These are phyloP conservation scores for Styela plicata DNA, from an alignment of 23 tunicate species.

Conservation along the genomic window DNA sequence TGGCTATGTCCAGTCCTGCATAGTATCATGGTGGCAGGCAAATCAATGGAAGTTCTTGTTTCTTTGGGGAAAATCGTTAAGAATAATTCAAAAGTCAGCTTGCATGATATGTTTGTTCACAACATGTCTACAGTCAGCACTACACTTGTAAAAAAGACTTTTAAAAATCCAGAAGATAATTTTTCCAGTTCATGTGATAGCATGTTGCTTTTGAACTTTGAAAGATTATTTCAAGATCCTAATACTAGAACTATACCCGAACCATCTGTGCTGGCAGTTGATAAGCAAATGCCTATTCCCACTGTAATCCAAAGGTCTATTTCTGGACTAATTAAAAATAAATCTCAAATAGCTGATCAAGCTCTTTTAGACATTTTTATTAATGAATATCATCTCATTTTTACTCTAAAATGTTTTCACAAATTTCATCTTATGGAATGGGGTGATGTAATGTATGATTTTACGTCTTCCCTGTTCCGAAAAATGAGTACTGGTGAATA, in stretches of 20 bases:
- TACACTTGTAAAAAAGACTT: not conserved
- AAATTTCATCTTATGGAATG: slow-evolving; percentile 81
- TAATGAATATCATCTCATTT: not conserved
- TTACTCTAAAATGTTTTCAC: slow-evolving; percentile 38
- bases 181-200: not conserved
- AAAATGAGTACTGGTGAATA: slow-evolving; percentile 20
- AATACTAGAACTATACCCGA: not conserved
- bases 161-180: not conserved
- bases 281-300: not conserved
- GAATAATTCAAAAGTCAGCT: not conserved
- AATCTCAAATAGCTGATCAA: slow-evolving; percentile 3
- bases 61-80: slow-evolving; percentile 23
- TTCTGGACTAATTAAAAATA: not conserved
- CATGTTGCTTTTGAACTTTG: slow-evolving; percentile 21
- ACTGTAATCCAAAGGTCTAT: slow-evolving; percentile 4
- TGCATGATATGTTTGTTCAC: slow-evolving; percentile 3
- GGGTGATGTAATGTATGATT: slow-evolving; percentile 82
- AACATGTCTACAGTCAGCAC: not conserved
- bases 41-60: slow-evolving; percentile 74
- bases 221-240: slow-evolving; percentile 7
- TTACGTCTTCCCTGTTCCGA: slow-evolving; percentile 29
- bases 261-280: not conserved
- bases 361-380: slow-evolving; percentile 5
- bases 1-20: slow-evolving; percentile 46
- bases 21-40: slow-evolving; percentile 55